Conservation (phyloP, 2,797 vertebrate species). For the Arnoldichthys spilopterus region DNA sequence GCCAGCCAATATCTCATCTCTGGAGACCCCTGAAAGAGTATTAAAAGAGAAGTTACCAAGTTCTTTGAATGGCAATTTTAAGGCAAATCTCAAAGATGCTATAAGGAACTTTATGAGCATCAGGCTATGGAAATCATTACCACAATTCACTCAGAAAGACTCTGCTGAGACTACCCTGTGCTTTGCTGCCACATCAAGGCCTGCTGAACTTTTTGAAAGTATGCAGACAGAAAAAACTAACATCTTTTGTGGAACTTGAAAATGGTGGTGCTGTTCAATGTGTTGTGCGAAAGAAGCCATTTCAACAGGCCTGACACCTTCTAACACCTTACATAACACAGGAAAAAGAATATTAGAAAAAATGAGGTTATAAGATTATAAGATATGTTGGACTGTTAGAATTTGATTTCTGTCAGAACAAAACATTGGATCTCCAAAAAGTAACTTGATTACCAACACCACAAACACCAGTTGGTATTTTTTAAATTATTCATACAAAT, state of each 20-base stretch:
- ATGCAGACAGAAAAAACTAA: conserved; percentile 20
- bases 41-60: conserved; percentile 4
- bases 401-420: background rate
- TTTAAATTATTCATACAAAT: too few relatives aligned
- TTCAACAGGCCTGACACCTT: background rate
- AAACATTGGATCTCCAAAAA: too few relatives aligned
- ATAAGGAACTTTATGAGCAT: conserved; percentile 3
- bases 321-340: background rate
- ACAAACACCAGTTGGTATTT: too few relatives aligned
- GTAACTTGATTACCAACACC: too few relatives aligned
- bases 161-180: conserved; percentile 8
- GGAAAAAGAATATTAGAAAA: background rate
- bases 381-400: background rate
- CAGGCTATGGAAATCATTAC: conserved; percentile 33
- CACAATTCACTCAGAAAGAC: conserved; percentile 5
- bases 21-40: conserved; percentile 2
- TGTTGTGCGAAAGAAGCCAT: background rate
- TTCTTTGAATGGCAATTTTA: conserved; percentile 13
- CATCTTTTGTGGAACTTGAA: background rate
- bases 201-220: conserved; percentile 7
- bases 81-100: conserved; percentile 13
- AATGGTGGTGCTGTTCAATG: too few relatives aligned
- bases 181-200: conserved; percentile 19
- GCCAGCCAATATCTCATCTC: conserved; percentile 2
- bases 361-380: background rate